Percentiles rank a stretch among this genome's conserved stretches.
phyloP scores from a whole-genome alignment of 2,113 vertebrate species.

The Lepus timidus region DNA sequence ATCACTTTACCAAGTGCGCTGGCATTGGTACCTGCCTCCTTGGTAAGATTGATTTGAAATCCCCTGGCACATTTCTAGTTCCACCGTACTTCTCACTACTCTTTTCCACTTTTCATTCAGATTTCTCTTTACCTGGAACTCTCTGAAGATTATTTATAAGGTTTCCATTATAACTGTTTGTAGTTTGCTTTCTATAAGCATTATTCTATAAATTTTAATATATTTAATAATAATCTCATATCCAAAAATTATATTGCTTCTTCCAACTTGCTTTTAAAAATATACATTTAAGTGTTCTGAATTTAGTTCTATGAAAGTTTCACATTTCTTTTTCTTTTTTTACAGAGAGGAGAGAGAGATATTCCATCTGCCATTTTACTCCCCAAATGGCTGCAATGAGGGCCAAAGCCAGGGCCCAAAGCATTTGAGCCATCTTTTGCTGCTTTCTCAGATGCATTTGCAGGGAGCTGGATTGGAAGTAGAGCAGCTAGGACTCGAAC shows the following conservation, averaged over 20 bases:
- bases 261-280: conserved; percentile 56
- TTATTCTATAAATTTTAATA: background rate
- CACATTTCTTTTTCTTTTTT: background rate
- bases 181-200: background rate
- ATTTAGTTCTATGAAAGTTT: conserved; percentile 30
- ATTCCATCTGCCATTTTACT: too few relatives aligned
- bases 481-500: too few relatives aligned
- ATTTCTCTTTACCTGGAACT: conserved; percentile 49
- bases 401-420: background rate
- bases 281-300: background rate
- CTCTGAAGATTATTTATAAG: conserved; percentile 9
- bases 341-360: too few relatives aligned
- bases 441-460: too few relatives aligned
- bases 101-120: background rate
- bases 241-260: conserved; percentile 38
- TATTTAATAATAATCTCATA: conserved; percentile 28
- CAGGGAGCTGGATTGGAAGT: too few relatives aligned
- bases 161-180: background rate
- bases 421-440: background rate
- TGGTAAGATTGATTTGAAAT: too few relatives aligned
- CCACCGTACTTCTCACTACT: background rate
- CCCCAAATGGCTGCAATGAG: background rate
- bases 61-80: too few relatives aligned
- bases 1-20: too few relatives aligned
- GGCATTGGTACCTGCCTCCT: too few relatives aligned